Evolutionary conservation across 2,113 vertebrate genomes (phyloP).

Genomic region (Scalopus aquaticus): DNA sequence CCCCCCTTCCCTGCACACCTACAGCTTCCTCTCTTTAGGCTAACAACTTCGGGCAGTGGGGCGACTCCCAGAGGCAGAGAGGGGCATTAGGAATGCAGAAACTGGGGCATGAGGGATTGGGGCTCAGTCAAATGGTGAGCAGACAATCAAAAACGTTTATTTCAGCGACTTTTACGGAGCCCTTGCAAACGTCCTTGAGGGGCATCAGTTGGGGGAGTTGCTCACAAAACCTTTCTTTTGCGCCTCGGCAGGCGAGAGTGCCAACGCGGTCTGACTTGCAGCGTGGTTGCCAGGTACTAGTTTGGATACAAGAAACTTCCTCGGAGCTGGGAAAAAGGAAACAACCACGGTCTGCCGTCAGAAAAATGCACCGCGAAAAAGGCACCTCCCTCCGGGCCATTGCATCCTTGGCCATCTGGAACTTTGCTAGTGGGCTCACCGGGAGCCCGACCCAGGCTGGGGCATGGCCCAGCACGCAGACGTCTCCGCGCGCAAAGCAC

Average conservation of each 20-base stretch:
- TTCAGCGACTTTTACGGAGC: background rate
- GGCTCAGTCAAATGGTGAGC: background rate
- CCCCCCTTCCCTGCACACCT: no score
- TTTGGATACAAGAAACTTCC: background rate
- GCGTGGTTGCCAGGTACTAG: background rate
- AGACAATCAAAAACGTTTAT: accelerated
- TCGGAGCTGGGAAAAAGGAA: background rate
- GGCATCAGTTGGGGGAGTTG: background rate
- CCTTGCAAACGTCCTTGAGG: background rate
- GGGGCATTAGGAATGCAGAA: background rate
- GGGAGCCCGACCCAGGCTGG: accelerated
- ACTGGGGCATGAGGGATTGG: no score
- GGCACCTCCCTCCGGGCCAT: background rate
- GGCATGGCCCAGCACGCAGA: accelerated
- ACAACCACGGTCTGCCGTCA: accelerated
- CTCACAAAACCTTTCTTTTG: background rate
- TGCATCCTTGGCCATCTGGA: background rate
- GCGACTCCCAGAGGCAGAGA: background rate
- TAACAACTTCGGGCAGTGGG: accelerated
- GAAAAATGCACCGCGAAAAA: background rate
- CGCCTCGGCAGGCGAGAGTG: accelerated
- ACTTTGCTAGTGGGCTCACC: accelerated
- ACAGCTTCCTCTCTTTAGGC: background rate
- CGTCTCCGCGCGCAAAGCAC: background rate
- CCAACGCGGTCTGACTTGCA: background rate